Evolutionary conservation across 1,140 invertebrate species (phyloP), one percentile per base, ranked within the genome.

Genomic region (Eulimnadia texana): DNA sequence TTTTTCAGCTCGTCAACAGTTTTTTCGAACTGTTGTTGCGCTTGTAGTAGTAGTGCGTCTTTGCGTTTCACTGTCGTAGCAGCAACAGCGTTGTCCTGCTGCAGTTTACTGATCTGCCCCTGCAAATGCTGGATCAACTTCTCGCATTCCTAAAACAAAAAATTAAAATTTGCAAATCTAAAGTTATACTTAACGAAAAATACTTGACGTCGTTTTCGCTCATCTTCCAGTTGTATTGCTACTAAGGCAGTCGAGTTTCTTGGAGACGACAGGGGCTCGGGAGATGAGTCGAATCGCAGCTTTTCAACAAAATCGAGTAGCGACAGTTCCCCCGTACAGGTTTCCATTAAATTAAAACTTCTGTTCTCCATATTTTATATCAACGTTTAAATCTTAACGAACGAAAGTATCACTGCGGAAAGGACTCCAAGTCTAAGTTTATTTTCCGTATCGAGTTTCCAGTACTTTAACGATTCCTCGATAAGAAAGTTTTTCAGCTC

Each of bases 11-110:
- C 33, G 13, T 57, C 27, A 0, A 57, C 13, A 2, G 28, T 57
- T 33, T 57, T 57, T 20, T 27, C 33, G 33, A 42, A 57, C 54
- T 56, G 28, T 33, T 57, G 55, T 27, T 57, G 55, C 6, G 25
- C 55, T 42, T 57, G 55, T 33, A 57, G 24, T 20, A 56, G 55
- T 11, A 57, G 16, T 27, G 55, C 22, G 33, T 57, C 55, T n/a
- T 57, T 57, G 20, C 55, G 25, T 27, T 57, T 27, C 1, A 29
- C 9, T 23, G 9, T 20, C 22, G 55, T 33, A 0, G 22, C 22
- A 0, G 55, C 55, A 1, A 57, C 55, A 11, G 55, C 28, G 2
- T 57, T 28, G n/a, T 57, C 55, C 25, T 42, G 25, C 22, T 57
- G 23, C 33, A 57, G 20, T 13, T 3, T 1, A 19, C 24, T 22